Evolutionary conservation across 2,888 invertebrate species (phyloP), one percentile per base, ranked within the genome.

Genomic region (Philereme transversata): DNA sequence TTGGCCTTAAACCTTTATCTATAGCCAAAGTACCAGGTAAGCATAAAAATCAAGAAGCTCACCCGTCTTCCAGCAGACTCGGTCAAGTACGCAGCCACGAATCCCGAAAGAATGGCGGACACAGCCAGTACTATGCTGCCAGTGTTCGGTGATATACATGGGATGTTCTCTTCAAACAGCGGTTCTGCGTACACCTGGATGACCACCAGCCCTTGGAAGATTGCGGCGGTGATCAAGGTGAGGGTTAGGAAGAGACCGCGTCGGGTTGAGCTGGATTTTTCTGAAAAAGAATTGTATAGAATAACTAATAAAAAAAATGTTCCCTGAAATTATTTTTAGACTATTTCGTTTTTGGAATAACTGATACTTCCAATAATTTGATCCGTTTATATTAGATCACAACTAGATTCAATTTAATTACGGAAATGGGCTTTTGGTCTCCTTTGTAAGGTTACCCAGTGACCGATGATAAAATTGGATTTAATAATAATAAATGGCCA

Each of bases 141-240:
- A 3, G 86, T 9, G 0, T 79, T 84, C 0, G 90, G 54, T 0
- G 89, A 85, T 64, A 84, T 77, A 40, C 57, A 73, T 0, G 88
- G 87, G 0, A 87, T 73, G 0, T 86, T 86, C 51, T 83, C 76
- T 0, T 64, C 62, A 62, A 90, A 89, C 40, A 90, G 59, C 0
- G 86, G 86, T 7, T 80, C 82, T 0, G 89, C 88, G 62, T 87
- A 89, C 36, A 89, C 88, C 64, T 87, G 86, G 0, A 89, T 69
- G 0, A 82, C 82, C 0, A 87, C 73, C 0, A 87, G 57, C 0
- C 90, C 90, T 81, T 90, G 87, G 72, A 86, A 86, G n/a, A 84
- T 77, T 8, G 81, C 70, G 0, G 81, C 69, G 0, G 83, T 81
- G 59, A 79, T 73, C 4, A 88, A 64, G 0, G 72, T 67, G 0